A percentile compares a stretch with the other conserved stretches of the same genome.
Evolutionary conservation across 2,797 vertebrate species (phyloP).

Genomic region (Pipistrellus pygmaeus): DNA sequence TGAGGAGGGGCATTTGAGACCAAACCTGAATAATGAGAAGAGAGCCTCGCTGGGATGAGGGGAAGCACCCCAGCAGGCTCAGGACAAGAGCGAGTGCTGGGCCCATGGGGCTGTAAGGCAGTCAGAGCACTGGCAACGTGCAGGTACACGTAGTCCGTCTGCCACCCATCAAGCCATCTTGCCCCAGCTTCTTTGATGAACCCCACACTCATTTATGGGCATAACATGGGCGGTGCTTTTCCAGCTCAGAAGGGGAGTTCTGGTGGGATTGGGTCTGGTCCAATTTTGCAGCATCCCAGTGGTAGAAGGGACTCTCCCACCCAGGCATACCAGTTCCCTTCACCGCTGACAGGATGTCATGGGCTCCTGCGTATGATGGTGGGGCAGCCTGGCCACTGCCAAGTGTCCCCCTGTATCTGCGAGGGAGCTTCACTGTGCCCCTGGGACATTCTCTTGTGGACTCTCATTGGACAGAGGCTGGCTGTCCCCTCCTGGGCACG

Average conservation of each 20-base stretch:
- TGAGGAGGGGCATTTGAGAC: not conserved
- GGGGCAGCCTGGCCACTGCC: not conserved
- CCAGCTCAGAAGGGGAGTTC: not conserved
- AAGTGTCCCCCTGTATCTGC: fast-evolving
- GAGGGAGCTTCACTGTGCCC: not conserved
- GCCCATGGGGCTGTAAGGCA: no score
- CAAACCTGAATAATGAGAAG: not conserved
- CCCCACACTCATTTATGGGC: not conserved
- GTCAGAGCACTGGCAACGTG: not conserved
- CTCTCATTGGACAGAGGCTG: not conserved
- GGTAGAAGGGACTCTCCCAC: not conserved
- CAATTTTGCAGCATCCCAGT: fast-evolving
- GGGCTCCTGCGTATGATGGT: not conserved
- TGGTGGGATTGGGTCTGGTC: not conserved
- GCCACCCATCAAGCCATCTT: fast-evolving
- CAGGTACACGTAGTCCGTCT: fast-evolving
- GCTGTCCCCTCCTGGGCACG: not conserved
- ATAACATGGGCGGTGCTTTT: not conserved
- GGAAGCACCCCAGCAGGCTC: not conserved
- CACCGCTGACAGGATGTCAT: fast-evolving
- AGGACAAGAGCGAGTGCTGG: fast-evolving
- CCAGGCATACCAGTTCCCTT: fast-evolving
- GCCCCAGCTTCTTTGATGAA: not conserved
- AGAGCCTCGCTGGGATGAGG: fast-evolving
- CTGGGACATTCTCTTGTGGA: not conserved